Conservation (phyloP, 2,797 vertebrate genomes). For the Gastrophryne carolinensis region DNA sequence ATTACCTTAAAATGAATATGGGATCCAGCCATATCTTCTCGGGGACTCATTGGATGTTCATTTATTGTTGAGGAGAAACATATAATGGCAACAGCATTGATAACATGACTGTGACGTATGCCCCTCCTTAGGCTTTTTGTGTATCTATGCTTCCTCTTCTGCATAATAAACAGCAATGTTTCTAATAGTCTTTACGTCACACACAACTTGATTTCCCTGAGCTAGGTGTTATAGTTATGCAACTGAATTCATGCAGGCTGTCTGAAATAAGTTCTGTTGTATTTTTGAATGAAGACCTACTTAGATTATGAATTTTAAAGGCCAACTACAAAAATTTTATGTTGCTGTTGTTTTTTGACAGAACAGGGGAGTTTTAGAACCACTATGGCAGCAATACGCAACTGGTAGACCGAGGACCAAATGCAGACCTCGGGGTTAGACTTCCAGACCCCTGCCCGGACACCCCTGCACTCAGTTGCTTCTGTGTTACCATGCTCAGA, state of each 20-base stretch:
- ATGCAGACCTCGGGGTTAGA: too few relatives aligned
- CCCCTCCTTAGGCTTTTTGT: constrained; percentile 15
- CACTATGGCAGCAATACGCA: too few relatives aligned
- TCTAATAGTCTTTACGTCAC: neutral
- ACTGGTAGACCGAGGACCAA: too few relatives aligned
- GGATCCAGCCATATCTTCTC: constrained; percentile 14
- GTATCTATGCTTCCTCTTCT: neutral
- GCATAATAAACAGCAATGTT: neutral
- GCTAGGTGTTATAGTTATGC: neutral
- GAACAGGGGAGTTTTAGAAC: too few relatives aligned
- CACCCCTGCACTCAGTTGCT: too few relatives aligned
- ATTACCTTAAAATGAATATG: constrained; percentile 38
- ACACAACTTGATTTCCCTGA: neutral
- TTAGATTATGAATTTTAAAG: too few relatives aligned
- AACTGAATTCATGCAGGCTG: neutral
- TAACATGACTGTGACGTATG: constrained; percentile 24
- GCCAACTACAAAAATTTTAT: too few relatives aligned
- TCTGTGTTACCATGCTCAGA: too few relatives aligned
- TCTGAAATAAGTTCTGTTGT: constrained; percentile 25
- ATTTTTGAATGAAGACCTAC: too few relatives aligned
- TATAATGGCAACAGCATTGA: constrained; percentile 11
- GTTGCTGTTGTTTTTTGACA: too few relatives aligned
- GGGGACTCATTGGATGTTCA: constrained; percentile 21
- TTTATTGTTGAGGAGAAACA: constrained; percentile 20
- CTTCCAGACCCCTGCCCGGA: too few relatives aligned